Percentiles rank a stretch among this genome's conserved stretches.
These are phyloP conservation scores for Orestias chungarensis DNA, from an alignment of 2,797 vertebrate species.

Conservation along the genomic window DNA sequence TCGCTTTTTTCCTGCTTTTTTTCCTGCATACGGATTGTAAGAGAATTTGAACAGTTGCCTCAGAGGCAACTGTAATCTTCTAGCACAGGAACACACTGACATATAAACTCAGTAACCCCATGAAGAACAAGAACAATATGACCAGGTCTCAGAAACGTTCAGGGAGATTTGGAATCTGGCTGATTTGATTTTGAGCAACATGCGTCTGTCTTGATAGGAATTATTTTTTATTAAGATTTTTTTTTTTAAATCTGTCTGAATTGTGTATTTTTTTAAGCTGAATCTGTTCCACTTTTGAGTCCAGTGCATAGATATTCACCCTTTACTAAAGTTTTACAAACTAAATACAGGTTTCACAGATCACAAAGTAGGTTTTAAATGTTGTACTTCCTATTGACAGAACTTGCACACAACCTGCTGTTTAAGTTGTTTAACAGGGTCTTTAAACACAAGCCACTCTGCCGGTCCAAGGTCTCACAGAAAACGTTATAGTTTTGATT, in stretches of 20 bases:
- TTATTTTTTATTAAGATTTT: not conserved
- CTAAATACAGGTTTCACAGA: too few relatives aligned
- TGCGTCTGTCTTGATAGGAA: constrained; percentile 17
- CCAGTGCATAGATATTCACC: too few relatives aligned
- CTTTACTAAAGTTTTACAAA: too few relatives aligned
- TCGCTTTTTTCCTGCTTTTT: not conserved
- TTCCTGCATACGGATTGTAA: not conserved
- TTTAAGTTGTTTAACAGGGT: too few relatives aligned
- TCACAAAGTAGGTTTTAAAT: too few relatives aligned
- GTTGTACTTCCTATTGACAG: too few relatives aligned
- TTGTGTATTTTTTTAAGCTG: not conserved
- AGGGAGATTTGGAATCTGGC: constrained; percentile 42
- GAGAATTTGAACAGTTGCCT: constrained; percentile 16
- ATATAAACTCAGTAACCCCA: constrained; percentile 64
- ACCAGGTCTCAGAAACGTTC: constrained; percentile 38
- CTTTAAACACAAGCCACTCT: too few relatives aligned
- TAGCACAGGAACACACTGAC: constrained; percentile 41
- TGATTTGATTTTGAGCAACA: constrained; percentile 34
- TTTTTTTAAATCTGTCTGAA: constrained; percentile 1
- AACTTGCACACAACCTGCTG: too few relatives aligned
- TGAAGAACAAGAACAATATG: constrained; percentile 41
- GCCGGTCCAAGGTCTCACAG: too few relatives aligned
- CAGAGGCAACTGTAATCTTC: constrained; percentile 57
- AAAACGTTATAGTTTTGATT: too few relatives aligned
- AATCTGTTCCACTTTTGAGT: too few relatives aligned